Conservation (phyloP, 2,113 vertebrate genomes). For the Trinectes maculatus region DNA sequence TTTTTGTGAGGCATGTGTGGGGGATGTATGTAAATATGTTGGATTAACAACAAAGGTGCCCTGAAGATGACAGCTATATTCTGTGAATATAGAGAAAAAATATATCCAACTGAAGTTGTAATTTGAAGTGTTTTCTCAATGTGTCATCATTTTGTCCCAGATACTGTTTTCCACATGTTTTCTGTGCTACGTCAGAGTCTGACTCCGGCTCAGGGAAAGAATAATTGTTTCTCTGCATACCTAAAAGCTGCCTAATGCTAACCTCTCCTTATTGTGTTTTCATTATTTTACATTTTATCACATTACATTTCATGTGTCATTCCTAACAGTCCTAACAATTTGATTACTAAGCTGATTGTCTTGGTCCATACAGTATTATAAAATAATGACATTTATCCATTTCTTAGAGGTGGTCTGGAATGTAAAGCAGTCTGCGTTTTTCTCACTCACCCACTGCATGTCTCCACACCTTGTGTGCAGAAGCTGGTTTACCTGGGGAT, state of each 20-base stretch:
- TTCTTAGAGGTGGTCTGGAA: slow-evolving; percentile 14
- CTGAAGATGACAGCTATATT: too few relatives aligned
- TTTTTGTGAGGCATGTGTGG: slow-evolving; percentile 18
- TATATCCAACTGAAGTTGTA: not conserved
- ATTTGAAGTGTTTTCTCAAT: slow-evolving; percentile 10
- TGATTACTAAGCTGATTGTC: not conserved
- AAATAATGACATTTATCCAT: slow-evolving; percentile 20
- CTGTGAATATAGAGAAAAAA: not conserved
- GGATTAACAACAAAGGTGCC: slow-evolving; percentile 7
- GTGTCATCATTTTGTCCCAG: slow-evolving; percentile 26
- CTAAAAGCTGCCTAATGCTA: not conserved
- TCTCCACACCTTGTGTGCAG: slow-evolving; percentile 14
- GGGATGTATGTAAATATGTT: slow-evolving; percentile 23
- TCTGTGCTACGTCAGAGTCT: not conserved
- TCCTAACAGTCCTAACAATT: not conserved
- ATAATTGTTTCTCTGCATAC: slow-evolving; percentile 1
- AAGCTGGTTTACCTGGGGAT: slow-evolving; percentile 46
- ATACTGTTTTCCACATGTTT: slow-evolving; percentile 3
- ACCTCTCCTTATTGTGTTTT: not conserved
- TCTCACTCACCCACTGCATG: slow-evolving; percentile 9
- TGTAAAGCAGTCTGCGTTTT: slow-evolving; percentile 23
- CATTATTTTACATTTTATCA: not conserved
- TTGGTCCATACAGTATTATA: not conserved
- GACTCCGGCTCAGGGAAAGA: slow-evolving; percentile 7
- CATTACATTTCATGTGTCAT: not conserved